A percentile compares a stretch with the other conserved stretches of the same genome.
Conservation (phyloP, 2,797 vertebrate species). For the Pyrocephalus nanus region DNA sequence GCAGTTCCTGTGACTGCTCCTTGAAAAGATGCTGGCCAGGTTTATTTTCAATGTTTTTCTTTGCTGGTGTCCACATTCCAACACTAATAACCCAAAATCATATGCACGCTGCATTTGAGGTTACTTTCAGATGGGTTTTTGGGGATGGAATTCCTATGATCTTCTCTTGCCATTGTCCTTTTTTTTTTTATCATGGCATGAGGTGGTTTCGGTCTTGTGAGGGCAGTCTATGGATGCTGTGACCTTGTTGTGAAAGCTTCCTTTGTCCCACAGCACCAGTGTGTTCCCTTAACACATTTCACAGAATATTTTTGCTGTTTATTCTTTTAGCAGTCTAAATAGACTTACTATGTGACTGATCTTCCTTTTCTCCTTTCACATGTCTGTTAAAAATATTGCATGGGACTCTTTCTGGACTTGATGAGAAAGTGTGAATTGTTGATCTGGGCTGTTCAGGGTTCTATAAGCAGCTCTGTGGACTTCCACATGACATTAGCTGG, state of each 20-base stretch:
- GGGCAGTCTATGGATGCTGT: background rate
- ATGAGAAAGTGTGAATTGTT: background rate
- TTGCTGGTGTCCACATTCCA: background rate
- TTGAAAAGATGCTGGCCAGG: background rate
- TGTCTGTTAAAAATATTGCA: background rate
- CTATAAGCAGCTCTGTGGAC: background rate
- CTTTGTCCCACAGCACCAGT: background rate
- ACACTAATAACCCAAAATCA: accelerated
- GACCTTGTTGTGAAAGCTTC: background rate
- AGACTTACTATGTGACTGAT: accelerated
- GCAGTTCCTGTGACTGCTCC: background rate
- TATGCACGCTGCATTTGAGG: background rate
- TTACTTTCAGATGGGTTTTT: background rate
- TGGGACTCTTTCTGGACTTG: background rate
- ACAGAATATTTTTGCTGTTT: background rate
- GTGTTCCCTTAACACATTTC: background rate
- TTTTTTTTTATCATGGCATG: accelerated
- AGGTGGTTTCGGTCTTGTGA: background rate
- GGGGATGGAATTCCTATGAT: background rate
- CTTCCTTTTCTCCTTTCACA: background rate
- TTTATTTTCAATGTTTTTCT: background rate
- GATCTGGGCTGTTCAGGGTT: background rate
- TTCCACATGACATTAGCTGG: background rate
- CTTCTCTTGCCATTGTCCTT: background rate
- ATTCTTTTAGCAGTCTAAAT: background rate